These are phyloP conservation scores for Nothocercus nigrocapillus DNA, from an alignment of 2,113 vertebrate species.

Conservation along the genomic window DNA sequence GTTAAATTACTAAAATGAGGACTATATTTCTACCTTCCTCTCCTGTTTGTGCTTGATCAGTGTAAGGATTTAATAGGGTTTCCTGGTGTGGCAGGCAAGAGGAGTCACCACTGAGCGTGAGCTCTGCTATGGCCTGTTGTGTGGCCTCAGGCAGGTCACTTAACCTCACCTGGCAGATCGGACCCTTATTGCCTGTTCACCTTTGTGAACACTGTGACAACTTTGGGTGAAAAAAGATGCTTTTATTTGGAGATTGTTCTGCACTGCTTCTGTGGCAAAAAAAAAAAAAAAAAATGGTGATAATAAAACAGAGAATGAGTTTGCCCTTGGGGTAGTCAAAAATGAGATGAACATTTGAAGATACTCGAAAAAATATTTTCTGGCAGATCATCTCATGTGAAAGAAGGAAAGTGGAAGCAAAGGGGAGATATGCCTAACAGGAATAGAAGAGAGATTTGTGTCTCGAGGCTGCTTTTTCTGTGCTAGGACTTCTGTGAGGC, in stretches of 20 bases:
- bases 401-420: conserved; percentile 41
- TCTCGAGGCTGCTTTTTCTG: conserved; percentile 42
- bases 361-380: conserved; percentile 54
- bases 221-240: neutral
- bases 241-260: neutral
- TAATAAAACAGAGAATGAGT: conserved; percentile 31
- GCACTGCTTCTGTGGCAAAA: neutral
- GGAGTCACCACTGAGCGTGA: neutral
- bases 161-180: neutral
- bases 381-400: conserved; percentile 45
- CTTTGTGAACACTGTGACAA: neutral
- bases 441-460: conserved; percentile 17
- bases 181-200: neutral
- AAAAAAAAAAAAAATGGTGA: neutral
- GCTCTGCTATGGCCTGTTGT: accelerated
- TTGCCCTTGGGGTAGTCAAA: conserved; percentile 43
- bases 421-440: conserved; percentile 16
- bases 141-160: neutral
- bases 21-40: neutral
- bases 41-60: neutral
- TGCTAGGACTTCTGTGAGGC: conserved; percentile 21
- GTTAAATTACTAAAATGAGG: neutral
- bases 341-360: conserved; percentile 48
- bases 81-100: neutral
- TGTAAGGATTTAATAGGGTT: neutral